A percentile compares a stretch with the other conserved stretches of the same genome.
Evolutionary conservation across 2,888 invertebrate species (phyloP).

Genomic region (Priocnemis perturbator): DNA sequence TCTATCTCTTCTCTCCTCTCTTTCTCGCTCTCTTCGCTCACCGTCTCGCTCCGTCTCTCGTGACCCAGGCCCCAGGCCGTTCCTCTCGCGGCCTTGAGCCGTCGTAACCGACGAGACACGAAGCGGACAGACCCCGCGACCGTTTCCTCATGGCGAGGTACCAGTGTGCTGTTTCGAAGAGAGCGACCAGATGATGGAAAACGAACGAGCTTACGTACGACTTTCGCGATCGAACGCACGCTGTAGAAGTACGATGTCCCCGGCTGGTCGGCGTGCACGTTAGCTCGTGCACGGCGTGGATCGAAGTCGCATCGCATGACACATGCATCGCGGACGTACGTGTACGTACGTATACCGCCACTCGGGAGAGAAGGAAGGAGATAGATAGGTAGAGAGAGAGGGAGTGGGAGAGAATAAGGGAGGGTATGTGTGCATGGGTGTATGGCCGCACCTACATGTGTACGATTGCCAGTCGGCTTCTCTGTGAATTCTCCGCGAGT

Average conservation of each 20-base stretch:
- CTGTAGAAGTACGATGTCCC: slow-evolving; percentile 10
- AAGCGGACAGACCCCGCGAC: slow-evolving; percentile 35
- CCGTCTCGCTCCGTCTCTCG: slow-evolving; percentile 43
- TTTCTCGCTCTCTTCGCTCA: slow-evolving; percentile 11
- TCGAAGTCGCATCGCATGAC: slow-evolving; percentile 39
- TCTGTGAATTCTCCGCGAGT: slow-evolving; percentile 3
- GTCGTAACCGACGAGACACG: slow-evolving; percentile 49
- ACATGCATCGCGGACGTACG: slow-evolving; percentile 1
- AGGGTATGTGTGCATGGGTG: slow-evolving; percentile 13
- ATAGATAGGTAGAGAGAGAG: neutral
- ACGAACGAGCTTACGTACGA: neutral
- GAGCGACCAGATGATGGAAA: neutral
- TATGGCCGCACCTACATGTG: neutral
- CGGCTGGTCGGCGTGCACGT: slow-evolving; percentile 22
- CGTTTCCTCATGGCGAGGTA: slow-evolving; percentile 37
- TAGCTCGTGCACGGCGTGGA: slow-evolving; percentile 30
- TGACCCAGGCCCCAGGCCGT: slow-evolving; percentile 67
- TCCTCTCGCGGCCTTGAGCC: slow-evolving; percentile 70
- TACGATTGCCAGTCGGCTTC: neutral
- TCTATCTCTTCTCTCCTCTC: slow-evolving; percentile 16
- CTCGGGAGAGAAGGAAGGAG: slow-evolving; percentile 22
- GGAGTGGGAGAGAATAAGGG: slow-evolving; percentile 3
- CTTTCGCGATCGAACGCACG: slow-evolving; percentile 21
- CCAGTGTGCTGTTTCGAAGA: slow-evolving; percentile 15
- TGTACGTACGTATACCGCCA: slow-evolving; percentile 15